Evolutionary conservation across 1,140 invertebrate genomes (phyloP), one percentile per base, ranked within the genome.

Genomic region (Magallana angulata): DNA sequence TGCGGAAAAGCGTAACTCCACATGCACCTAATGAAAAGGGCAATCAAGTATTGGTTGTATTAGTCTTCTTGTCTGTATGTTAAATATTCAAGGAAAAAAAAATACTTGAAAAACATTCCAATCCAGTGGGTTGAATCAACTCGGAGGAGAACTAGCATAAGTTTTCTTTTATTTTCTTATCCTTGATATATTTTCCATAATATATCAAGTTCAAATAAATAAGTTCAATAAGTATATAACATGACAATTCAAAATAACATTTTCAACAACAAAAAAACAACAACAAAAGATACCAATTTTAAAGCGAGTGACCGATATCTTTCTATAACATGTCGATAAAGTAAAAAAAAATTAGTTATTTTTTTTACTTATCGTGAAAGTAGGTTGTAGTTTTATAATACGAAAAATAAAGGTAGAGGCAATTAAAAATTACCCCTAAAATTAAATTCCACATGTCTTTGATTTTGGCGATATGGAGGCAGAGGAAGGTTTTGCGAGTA

Each of bases 361-460:
- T 48, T 48, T 48, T 48, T 48, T 48, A 48, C 36, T 48, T 48
- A 48, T 48, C 36, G 36, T 48, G 36, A 48, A 48, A 48, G 36
- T 48, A 48, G 2, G 36, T 48, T 48, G 36, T 48, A 48, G 36
- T 48, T 48, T 48, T 30, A 30, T 30, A 12, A 76, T 36, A 18
- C 24, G 3, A 76, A 18, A 24, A 76, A 76, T 76, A 12, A 30
- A 30, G 24, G 36, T 36, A 36, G 11, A 8, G 68, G 68, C 68
- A 76, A 76, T 76, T 76, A 9, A 76, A 48, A 76, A 30, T 76
- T 76, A 76, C 68, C 68, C 18, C 18, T 76, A 11, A 76, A 76
- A 76, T 24, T 76, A 12, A 76, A 30, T 76, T 24, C 68, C 24
- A 76, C 24, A 12, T 76, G 24, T 36, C 24, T 24, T 30, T 12